A percentile compares a stretch with the other conserved stretches of the same genome.
Evolutionary conservation across 2,797 vertebrate species (phyloP).

Genomic region (Gastrophryne carolinensis): DNA sequence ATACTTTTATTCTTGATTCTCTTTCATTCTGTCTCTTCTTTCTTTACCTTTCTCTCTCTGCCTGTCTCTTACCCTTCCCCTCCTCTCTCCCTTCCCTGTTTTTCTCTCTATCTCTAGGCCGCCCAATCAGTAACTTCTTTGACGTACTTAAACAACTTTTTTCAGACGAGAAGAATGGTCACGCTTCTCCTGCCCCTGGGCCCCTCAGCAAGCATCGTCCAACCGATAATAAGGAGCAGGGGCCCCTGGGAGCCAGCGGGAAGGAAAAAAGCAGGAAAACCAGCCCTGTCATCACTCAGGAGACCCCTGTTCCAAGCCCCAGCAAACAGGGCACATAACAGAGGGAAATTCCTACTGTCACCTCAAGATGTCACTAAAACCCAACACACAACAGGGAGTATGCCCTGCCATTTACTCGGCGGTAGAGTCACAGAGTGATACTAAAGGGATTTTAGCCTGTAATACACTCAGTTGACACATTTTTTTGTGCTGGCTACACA

Average conservation of each 20-base stretch:
- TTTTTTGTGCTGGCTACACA: background rate
- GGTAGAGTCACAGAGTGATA: background rate
- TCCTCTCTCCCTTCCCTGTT: constrained; percentile 57
- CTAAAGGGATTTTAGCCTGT: constrained; percentile 8
- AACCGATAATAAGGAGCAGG: constrained; percentile 84
- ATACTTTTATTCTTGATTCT: background rate
- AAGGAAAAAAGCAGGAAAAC: constrained; percentile 86
- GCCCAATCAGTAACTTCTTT: constrained; percentile 98
- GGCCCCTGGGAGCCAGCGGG: constrained; percentile 81
- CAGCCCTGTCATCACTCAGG: constrained; percentile 81
- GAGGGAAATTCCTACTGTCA: constrained; percentile 6
- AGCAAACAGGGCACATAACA: constrained; percentile 53
- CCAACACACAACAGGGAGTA: constrained; percentile 13
- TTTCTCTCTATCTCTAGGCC: constrained; percentile 87
- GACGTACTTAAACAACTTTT: constrained; percentile 99
- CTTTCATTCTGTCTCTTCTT: constrained; percentile 8
- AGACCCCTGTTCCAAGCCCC: constrained; percentile 70
- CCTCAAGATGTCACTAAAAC: constrained; percentile 41
- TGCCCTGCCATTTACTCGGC: constrained; percentile 36
- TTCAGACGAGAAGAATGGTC: constrained; percentile 99
- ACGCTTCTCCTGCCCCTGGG: constrained; percentile 86
- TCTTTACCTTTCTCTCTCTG: constrained; percentile 57
- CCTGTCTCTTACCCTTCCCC: constrained; percentile 50
- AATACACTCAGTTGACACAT: background rate
- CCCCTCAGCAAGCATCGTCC: constrained; percentile 87